Evolutionary conservation across 1,140 invertebrate species (phyloP).

Genomic region (Pseudomyrmex pallidus): DNA sequence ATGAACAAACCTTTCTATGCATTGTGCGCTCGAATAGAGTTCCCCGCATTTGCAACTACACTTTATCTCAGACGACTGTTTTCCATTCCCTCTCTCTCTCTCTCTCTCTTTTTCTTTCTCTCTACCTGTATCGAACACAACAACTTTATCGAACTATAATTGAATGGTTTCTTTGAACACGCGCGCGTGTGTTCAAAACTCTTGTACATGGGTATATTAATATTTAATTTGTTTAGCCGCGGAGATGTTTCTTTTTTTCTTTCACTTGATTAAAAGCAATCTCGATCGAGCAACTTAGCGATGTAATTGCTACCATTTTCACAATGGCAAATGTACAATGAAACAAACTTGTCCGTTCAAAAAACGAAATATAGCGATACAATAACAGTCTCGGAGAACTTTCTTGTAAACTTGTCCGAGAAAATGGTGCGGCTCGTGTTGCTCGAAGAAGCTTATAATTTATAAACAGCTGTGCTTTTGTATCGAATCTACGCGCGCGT

Average conservation of each 20-base stretch:
- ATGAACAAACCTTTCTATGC: slow-evolving; percentile 44
- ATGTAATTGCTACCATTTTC: not conserved
- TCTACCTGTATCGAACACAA: too few relatives aligned
- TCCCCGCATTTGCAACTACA: slow-evolving; percentile 1
- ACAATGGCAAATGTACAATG: not conserved
- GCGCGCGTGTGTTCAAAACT: too few relatives aligned
- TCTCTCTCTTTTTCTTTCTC: too few relatives aligned
- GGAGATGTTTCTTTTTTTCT: not conserved
- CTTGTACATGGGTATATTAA: too few relatives aligned
- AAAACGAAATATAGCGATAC: slow-evolving; percentile 5
- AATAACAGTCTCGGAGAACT: slow-evolving; percentile 11
- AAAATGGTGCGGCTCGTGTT: slow-evolving; percentile 2
- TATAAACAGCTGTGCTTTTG: not conserved
- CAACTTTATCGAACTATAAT: too few relatives aligned
- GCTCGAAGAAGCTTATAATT: slow-evolving; percentile 32
- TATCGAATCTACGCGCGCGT: slow-evolving; percentile 4
- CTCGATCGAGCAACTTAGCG: not conserved
- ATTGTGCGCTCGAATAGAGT: slow-evolving; percentile 12
- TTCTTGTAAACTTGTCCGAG: slow-evolving; percentile 25
- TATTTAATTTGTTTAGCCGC: not conserved
- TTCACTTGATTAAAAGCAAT: not conserved
- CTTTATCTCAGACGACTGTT: not conserved
- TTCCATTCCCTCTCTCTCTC: not conserved
- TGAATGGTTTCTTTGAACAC: too few relatives aligned
- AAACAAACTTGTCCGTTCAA: slow-evolving; percentile 13